Evolutionary conservation across 2,888 invertebrate species (phyloP).

Genomic region (Amblyteles armatorius): DNA sequence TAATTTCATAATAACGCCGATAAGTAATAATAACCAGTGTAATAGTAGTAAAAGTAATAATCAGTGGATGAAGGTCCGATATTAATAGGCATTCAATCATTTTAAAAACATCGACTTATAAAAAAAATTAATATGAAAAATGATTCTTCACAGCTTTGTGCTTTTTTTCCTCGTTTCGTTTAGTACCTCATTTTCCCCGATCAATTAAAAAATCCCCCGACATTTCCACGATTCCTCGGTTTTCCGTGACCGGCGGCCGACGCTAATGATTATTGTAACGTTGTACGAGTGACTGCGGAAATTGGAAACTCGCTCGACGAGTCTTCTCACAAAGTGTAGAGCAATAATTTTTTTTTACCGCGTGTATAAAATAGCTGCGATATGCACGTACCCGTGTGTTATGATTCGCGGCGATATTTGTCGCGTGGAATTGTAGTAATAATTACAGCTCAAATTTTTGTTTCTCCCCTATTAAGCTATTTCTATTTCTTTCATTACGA

Average conservation of each 20-base stretch:
- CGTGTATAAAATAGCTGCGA: not conserved
- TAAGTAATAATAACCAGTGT: not conserved
- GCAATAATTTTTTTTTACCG: constrained; percentile 16
- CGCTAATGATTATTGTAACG: not conserved
- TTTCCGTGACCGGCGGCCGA: not conserved
- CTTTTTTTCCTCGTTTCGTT: not conserved
- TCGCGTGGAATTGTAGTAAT: not conserved
- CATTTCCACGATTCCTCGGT: not conserved
- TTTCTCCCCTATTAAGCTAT: not conserved
- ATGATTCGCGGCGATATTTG: not conserved
- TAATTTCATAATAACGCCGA: not conserved
- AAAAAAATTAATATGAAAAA: not conserved
- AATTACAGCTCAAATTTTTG: not conserved
- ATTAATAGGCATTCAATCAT: too few relatives aligned
- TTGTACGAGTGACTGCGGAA: constrained; percentile 19
- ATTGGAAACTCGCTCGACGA: constrained; percentile 25
- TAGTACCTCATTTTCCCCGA: not conserved
- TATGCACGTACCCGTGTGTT: not conserved
- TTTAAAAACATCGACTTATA: too few relatives aligned
- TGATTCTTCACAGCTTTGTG: not conserved
- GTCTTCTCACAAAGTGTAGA: not conserved
- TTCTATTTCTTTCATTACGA: not conserved
- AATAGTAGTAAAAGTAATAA: too few relatives aligned
- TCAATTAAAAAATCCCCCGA: not conserved
- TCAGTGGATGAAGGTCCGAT: not conserved